Evolutionary conservation across 2,888 invertebrate genomes (phyloP), one percentile per base, ranked within the genome.

Genomic region (Lycia hirtaria): DNA sequence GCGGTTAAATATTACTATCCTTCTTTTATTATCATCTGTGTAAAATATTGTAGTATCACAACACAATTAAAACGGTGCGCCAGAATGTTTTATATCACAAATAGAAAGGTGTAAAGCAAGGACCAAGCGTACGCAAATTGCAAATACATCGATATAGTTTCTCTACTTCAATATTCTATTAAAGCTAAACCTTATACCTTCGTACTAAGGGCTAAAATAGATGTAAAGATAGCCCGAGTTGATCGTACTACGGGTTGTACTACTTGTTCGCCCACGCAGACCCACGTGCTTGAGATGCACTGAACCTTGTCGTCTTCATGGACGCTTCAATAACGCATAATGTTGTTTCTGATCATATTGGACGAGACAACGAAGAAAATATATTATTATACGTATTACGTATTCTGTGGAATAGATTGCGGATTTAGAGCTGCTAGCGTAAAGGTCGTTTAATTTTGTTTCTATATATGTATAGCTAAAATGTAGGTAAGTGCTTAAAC

Each of bases 221-320:
- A 15, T 15, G 15, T 17, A 41, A 30, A 22, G 37, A 24, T 28
- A 22, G 12, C 9, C 41, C 48, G 44, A 59, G 66, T 62, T 64
- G 58, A 59, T 63, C 56, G 59, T 63, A 67, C 63, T 62, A 63
- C 54, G 61, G 61, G 43, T 28, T 33, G 52, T 58, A 58, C 69
- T 76, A 79, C 87, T 78, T 62, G 88, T 86, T 80, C 88, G 76
- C 88, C 88, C 83, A 88, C 88, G 83, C 82, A 28, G 30, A 26
- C 65, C 74, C 80, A 82, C 83, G 80, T 80, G 81, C 80, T 79
- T 63, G 64, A 66, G 73, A 74, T 77, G 73, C 74, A 75, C 69
- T 67, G 69, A 71, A 67, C 69, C 68, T 52, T 64, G 58, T 49
- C 47, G 57, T 60, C 64, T 62, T 66, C 65, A 62, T 53, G 69